Percentiles rank a stretch among this genome's conserved stretches.
Evolutionary conservation across 2,113 vertebrate genomes (phyloP).

Genomic region (Ophthalmolycus amberensis): DNA sequence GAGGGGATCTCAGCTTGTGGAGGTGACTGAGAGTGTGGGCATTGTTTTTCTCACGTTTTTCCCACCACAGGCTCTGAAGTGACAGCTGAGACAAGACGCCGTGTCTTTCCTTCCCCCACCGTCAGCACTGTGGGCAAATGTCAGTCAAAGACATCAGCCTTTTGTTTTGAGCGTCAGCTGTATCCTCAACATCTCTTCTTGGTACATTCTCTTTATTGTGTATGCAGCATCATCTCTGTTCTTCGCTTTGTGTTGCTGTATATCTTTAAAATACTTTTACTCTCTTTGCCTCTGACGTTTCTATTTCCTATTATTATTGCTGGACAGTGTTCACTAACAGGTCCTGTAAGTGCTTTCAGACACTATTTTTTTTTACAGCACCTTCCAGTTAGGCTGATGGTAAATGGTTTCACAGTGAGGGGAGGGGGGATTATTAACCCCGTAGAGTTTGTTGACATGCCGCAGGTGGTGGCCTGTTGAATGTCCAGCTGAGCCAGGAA

Average conservation of each 20-base stretch:
- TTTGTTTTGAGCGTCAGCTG: slow-evolving; percentile 18
- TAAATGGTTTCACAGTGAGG: slow-evolving; percentile 60
- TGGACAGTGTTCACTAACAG: slow-evolving; percentile 8
- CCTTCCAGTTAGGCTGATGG: slow-evolving; percentile 46
- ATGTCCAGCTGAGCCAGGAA: slow-evolving; percentile 79
- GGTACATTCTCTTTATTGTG: not conserved
- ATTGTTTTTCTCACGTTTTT: slow-evolving; percentile 37
- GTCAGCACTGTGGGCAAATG: slow-evolving; percentile 50
- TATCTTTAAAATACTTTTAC: not conserved
- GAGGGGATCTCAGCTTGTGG: slow-evolving; percentile 8
- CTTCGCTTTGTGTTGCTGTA: not conserved
- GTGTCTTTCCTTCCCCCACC: slow-evolving; percentile 35
- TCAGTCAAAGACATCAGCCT: slow-evolving; percentile 52
- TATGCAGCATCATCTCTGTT: not conserved
- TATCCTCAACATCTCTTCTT: not conserved
- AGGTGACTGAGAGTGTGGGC: slow-evolving; percentile 55
- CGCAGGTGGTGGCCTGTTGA: slow-evolving; percentile 77
- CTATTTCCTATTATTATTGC: not conserved
- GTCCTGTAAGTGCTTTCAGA: slow-evolving; percentile 25
- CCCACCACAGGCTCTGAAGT: slow-evolving; percentile 52
- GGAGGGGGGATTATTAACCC: slow-evolving; percentile 58
- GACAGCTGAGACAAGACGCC: slow-evolving; percentile 73
- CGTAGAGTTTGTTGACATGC: slow-evolving; percentile 64
- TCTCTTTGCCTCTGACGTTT: not conserved
- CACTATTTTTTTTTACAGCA: slow-evolving; percentile 56